Evolutionary conservation across 2,888 invertebrate genomes (phyloP), one percentile per base, ranked within the genome.

Genomic region (Hirtodrosophila cameraria): DNA sequence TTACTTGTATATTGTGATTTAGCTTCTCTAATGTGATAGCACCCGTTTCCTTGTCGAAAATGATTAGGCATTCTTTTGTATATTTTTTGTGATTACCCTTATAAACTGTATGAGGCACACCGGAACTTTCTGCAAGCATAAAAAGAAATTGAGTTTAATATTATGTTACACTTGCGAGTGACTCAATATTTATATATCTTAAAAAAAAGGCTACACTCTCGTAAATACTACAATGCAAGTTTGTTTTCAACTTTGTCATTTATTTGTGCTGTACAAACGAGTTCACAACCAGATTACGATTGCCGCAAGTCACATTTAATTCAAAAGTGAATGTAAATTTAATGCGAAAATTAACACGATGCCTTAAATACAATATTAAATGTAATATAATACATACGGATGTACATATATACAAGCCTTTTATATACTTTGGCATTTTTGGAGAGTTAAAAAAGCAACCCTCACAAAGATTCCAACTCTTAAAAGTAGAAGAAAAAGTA

Each of bases 11-110:
- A 92, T 97, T 97, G 87, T 96, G 95, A 68, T 95, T 94, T 78
- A 99, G 93, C 92, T 96, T 96, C 91, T 99, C 99, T 84, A 99
- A 92, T 39, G 97, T 97, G 86, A 98, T 95, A 92, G 97, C 97
- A 59, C 98, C 98, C 8, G 98, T 99, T 75, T 94, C 93, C 90
- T 95, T 94, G 91, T 99, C 97, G 82, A 97, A 96, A 74, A 99
- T 97, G 49, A 99, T 93, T 67, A 99, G 96, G 92, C 98, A 99
- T 92, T 99, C 99, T 67, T 96, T 94, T 81, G 91, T 89, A 90
- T 96, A 96, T 49, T 97, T 96, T 89, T 96, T 94, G 90, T 97
- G 97, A 87, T 96, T 97, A 66, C 99, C 99, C 92, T 97, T 97
- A 91, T 97, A 99, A 80, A 98, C 96, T 55, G 98, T 98, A 89